Percentiles rank a stretch among this genome's conserved stretches.
Conservation (phyloP, 2,888 invertebrate species). For the Julus scanicus region DNA sequence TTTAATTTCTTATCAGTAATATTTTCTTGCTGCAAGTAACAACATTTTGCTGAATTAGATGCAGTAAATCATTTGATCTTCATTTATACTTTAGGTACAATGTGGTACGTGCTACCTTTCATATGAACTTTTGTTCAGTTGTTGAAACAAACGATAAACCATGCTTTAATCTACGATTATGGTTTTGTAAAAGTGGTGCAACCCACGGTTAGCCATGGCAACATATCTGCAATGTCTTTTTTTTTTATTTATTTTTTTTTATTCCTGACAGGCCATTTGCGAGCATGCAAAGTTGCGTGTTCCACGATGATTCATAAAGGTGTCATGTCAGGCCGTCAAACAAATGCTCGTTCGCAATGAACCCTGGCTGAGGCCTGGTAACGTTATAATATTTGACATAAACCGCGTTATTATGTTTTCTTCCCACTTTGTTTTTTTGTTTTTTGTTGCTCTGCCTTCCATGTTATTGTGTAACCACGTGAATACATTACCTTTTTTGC, state of each 20-base stretch:
- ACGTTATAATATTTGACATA: slow-evolving; percentile 39
- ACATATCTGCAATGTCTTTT: not conserved
- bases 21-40: too few species aligned
- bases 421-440: slow-evolving; percentile 21
- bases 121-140: too few species aligned
- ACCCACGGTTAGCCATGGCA: not conserved
- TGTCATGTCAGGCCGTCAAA: slow-evolving; percentile 22
- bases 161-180: not conserved
- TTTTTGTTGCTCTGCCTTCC: slow-evolving; percentile 2
- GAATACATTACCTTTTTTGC: slow-evolving; percentile 35
- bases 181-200: not conserved
- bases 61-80: too few species aligned
- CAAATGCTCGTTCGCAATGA: slow-evolving; percentile 15
- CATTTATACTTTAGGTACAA: too few species aligned
- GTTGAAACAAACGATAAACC: too few species aligned
- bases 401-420: slow-evolving; percentile 30
- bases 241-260: too few species aligned
- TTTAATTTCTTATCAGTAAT: too few species aligned
- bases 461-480: slow-evolving; percentile 36
- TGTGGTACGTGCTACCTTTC: too few species aligned
- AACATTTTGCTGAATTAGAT: too few species aligned
- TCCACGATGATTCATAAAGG: slow-evolving; percentile 27
- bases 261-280: not conserved
- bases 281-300: slow-evolving; percentile 21
- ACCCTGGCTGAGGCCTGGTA: slow-evolving; percentile 7